Base-by-base conservation (phyloP, 2,113 vertebrate genomes). In the Apodemus speciosus region DNA sequence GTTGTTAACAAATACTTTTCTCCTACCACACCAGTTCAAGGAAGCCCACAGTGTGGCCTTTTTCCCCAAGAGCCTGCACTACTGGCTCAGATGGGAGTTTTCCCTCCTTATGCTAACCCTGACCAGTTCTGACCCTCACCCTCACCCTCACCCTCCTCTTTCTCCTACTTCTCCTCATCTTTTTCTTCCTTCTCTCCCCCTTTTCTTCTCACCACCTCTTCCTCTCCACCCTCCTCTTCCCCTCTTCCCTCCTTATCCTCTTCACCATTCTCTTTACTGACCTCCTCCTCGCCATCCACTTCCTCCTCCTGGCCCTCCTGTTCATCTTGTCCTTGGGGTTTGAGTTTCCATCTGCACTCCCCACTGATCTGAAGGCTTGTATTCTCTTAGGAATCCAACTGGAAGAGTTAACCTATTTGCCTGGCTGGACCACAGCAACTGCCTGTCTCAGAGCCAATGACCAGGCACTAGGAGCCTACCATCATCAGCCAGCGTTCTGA, bases 401-500 rank as follows among this genome's bases (percentile, higher is more conserved):
- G 35, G 35, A n/a, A 10, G 7, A 11, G 21, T 3, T 62, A 56
- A 23, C 32, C 20, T 21, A 21, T 79, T n/a, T 79, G 51, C 20
- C 4, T 23, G 32, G 46, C 76, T 79, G 76, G 9, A 27, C 4
- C 40, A 7, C 7, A 6, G n/a, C 2, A 6, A 0, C 27, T 11
- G 20, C 83, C 40, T 7, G 40, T n/a, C 1, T 30, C 40, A 60
- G 64, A 51, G 18, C 13, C 27, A 2, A 1, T 23, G 13, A 13
- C 18, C 11, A 1, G 10, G 11, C 30, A 9, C 25, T 3, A 3
- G 27, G 30, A 69, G n/a, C 27, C 35, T 2, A 9, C 14, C 0
- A 3, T 10, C 1, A 2, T 5, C 25, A 32, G 15, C 20, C 23
- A 11, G 35, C 51, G 25, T 23, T 21, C 25, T 8, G 14, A 30